Base-by-base conservation (phyloP, 2,888 invertebrate genomes). In the Archips xylosteana region DNA sequence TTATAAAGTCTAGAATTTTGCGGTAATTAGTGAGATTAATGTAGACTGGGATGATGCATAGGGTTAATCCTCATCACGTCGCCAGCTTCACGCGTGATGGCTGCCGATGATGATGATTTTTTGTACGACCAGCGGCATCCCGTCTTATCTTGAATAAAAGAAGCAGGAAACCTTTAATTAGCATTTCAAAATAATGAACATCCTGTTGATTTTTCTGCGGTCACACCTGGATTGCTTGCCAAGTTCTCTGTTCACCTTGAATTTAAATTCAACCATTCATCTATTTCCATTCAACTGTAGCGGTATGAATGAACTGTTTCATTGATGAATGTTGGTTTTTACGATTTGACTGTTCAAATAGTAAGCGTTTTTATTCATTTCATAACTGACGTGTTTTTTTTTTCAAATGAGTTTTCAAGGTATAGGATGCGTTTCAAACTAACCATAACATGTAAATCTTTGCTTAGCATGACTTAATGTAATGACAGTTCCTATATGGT, bases 231-330 rank as follows among this genome's bases (percentile, higher is more conserved):
- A 34, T n/a, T n/a, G 66, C 15, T 47, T 67, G 71, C 71, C 72
- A 73, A 73, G 61, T 72, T 66, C 61, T 12, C 23, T 13, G 15
- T 68, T 73, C 68, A 73, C 68, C 72, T 73, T 73, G 72, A 73
- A 73, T 73, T 63, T 68, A 73, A 67, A 73, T 68, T 54, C 57
- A 62, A 67, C 72, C 62, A 72, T 72, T 67, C 54, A 63, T 73
- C 69, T 68, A 68, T 32, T 60, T 54, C 49, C 62, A 63, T 68
- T 68, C 68, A 63, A 68, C 62, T 34, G 42, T 67, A 39, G 68
- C 54, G 60, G 63, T 57, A 42, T 67, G 66, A 67, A 72, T 72
- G 72, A 72, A 63, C 57, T 54, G 54, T 45, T 54, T 59, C 67
- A 68, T 73, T 68, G 54, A 73, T 62, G 49, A 47, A 71, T 32